phyloP scores from a whole-genome alignment of 2,888 invertebrate species.

The Neoscelio sp. region DNA sequence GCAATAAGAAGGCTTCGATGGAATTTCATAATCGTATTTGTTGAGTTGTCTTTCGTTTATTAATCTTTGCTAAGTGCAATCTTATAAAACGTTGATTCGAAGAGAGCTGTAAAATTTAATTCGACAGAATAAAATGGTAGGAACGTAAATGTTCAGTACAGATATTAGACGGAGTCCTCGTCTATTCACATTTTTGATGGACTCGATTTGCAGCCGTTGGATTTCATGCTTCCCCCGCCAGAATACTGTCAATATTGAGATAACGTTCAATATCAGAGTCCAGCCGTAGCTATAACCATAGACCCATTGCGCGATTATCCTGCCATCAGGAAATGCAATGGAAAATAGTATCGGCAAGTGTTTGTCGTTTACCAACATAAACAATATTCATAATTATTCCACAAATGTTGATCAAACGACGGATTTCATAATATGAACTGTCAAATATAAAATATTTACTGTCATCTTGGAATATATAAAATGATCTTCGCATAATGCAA shows the following conservation, averaged over 20 bases:
- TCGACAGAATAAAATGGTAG: slow-evolving; percentile 17
- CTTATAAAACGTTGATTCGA: background rate
- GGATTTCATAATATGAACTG: too few relatives aligned
- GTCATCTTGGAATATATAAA: too few relatives aligned
- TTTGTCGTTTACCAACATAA: slow-evolving; percentile 40
- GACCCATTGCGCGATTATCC: slow-evolving; percentile 15
- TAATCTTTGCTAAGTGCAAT: background rate
- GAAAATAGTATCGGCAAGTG: slow-evolving; percentile 33
- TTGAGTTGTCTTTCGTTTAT: background rate
- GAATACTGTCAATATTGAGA: slow-evolving; percentile 69
- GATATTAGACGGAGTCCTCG: slow-evolving; percentile 28
- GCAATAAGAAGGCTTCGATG: too few relatives aligned
- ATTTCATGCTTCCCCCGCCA: slow-evolving; percentile 49
- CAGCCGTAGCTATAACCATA: slow-evolving; percentile 50
- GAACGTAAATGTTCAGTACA: slow-evolving; percentile 16
- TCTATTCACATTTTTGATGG: slow-evolving; percentile 38
- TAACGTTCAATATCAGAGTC: slow-evolving; percentile 69
- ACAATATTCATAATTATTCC: slow-evolving; percentile 36
- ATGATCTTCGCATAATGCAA: too few relatives aligned
- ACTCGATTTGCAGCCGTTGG: slow-evolving; percentile 54
- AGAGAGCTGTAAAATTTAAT: background rate
- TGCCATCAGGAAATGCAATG: slow-evolving; percentile 28
- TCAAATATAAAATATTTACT: too few relatives aligned
- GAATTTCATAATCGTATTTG: slow-evolving; percentile 3
- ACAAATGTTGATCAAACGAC: slow-evolving; percentile 19